Conservation (phyloP, 2,888 invertebrate genomes). For the Frankliniella fusca region DNA sequence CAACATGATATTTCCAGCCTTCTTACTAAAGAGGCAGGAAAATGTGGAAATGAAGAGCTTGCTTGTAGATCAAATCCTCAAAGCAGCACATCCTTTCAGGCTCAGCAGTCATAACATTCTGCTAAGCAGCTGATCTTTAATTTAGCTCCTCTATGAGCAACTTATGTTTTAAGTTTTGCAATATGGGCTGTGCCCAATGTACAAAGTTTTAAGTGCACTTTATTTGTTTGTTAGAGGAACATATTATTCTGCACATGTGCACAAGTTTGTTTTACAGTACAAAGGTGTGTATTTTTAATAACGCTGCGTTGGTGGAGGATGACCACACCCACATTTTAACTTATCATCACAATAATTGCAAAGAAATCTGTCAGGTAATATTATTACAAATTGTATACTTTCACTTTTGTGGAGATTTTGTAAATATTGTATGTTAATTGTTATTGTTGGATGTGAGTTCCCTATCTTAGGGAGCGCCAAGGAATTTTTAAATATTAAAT, state of each 20-base stretch:
- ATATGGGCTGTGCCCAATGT: neutral
- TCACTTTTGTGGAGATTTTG: neutral
- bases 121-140: neutral
- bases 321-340: slow-evolving; percentile 9
- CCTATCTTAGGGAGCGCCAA: neutral
- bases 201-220: slow-evolving; percentile 6
- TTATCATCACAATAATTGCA: slow-evolving; percentile 5
- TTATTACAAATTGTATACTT: neutral
- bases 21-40: neutral
- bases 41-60: neutral
- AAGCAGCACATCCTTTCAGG: neutral
- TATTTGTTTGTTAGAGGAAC: neutral
- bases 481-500: neutral
- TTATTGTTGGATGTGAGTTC: neutral
- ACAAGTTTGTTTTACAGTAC: slow-evolving; percentile 1
- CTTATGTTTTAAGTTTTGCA: neutral
- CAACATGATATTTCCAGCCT: neutral
- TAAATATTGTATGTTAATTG: neutral
- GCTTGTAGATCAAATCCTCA: neutral
- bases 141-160: neutral
- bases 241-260: neutral
- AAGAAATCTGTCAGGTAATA: neutral
- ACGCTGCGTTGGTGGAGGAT: slow-evolving; percentile 7
- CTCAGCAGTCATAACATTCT: neutral
- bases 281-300: slow-evolving; percentile 21